Base-by-base conservation (phyloP, 2,113 vertebrate genomes). In the Actinemys pallida region DNA sequence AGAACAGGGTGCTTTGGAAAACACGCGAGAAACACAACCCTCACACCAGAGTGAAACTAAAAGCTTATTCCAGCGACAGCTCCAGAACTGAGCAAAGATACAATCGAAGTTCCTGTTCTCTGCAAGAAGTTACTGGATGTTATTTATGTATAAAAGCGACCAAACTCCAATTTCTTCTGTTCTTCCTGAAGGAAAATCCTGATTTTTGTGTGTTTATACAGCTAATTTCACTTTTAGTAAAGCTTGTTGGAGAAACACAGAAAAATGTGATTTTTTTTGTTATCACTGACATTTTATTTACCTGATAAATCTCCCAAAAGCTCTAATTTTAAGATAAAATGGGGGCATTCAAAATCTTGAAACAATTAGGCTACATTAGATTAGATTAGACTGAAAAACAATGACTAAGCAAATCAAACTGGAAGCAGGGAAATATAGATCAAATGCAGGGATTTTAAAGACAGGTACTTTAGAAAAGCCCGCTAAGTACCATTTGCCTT, bases 251-350 rank as follows among this genome's bases (percentile, higher is more conserved):
- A 69, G 14, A 69, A 20, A n/a, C 35, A n/a, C 11, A 59, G 19
- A 69, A 27, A 4, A 47, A 59, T 27, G 20, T 6, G 87, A 6
- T 22, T 24, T 49, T n/a, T 31, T 19, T 1, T 1, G 13, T 56
- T 65, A 4, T 24, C 27, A 8, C 5, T 49, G 82, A 22, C 0
- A 0, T 19, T 53, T 82, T 25, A 31, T 35, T 84, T 3, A 39
- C 17, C 56, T 10, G 6, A 20, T 27, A 82, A 5, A 69, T 19
- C 8, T 39, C 65, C 35, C 35, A 69, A 39, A 69, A 39, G 35
- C 65, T 69, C 65, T 69, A 19, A 17, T 39, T 69, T 69, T 69
- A 39, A 69, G 8, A 9, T 69, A 39, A n/a, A 7, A 69, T 20
- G 35, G 35, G 65, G 65, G 35, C 65, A 69, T 20, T 8, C 20